Conservation (phyloP, 2,113 vertebrate genomes). For the Zosterops lateralis region DNA sequence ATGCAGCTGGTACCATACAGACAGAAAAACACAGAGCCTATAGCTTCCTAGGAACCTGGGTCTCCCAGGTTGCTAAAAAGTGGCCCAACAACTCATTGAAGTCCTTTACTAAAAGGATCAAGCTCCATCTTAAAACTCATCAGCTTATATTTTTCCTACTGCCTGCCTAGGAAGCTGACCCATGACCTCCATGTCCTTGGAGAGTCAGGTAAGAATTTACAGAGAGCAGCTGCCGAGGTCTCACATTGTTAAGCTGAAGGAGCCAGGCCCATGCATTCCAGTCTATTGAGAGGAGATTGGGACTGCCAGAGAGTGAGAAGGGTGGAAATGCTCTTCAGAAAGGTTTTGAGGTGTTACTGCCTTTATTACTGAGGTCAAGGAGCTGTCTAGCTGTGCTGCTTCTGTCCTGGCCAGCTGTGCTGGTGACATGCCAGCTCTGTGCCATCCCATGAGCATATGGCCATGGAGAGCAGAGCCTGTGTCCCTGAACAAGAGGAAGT, state of each 20-base stretch:
- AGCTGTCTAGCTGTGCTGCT: neutral
- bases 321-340: neutral
- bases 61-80: neutral
- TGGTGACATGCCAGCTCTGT: fast-evolving
- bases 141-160: neutral
- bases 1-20: neutral
- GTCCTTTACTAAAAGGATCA: neutral
- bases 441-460: fast-evolving
- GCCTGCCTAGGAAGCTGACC: neutral
- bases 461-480: neutral
- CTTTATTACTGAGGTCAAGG: neutral
- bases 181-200: neutral
- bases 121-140: neutral
- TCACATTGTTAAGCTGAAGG: neutral
- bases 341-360: neutral
- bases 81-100: neutral
- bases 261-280: neutral
- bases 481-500: fast-evolving
- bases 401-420: neutral
- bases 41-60: neutral
- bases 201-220: neutral
- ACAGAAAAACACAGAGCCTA: neutral
- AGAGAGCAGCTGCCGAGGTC: neutral
- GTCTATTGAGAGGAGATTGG: neutral
- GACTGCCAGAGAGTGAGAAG: neutral